These are phyloP conservation scores for Porites lutea DNA, from an alignment of 64 coral and sea anemone species.

Conservation along the genomic window DNA sequence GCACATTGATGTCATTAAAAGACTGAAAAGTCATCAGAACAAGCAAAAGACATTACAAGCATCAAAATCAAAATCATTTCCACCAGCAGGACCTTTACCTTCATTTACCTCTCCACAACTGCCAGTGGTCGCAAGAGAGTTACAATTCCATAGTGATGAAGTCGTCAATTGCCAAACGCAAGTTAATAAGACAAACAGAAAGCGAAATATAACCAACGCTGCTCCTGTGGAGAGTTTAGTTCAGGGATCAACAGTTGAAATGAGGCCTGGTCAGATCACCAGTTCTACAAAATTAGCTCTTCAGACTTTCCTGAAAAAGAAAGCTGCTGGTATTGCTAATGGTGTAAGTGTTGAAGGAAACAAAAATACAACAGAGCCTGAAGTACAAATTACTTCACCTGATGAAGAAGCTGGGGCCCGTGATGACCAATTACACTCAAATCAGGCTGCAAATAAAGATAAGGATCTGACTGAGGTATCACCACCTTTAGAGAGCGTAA, in stretches of 20 bases:
- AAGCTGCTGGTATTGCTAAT: background rate
- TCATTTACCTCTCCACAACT: background rate
- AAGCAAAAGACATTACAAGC: background rate
- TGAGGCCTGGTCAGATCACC: background rate
- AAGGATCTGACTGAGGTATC: too few species aligned
- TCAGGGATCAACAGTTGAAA: background rate
- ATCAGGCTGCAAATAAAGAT: background rate
- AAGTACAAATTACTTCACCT: background rate
- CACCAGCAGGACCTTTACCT: background rate
- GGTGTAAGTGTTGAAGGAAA: background rate
- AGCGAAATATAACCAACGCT: background rate
- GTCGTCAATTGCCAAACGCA: background rate
- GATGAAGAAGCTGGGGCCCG: background rate
- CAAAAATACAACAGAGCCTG: background rate
- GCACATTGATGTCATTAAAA: background rate
- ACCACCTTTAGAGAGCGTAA: background rate
- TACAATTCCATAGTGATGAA: background rate
- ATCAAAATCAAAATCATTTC: background rate
- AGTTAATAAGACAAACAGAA: background rate
- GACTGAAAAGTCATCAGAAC: background rate
- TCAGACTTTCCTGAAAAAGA: slow-evolving; percentile 30
- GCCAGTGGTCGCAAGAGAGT: background rate
- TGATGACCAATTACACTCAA: background rate
- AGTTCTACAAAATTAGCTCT: slow-evolving; percentile 20
- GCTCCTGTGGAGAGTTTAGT: background rate